A percentile compares a stretch with the other conserved stretches of the same genome.
Evolutionary conservation across 2,888 invertebrate species (phyloP).

Genomic region (Dolichomitus sp.): DNA sequence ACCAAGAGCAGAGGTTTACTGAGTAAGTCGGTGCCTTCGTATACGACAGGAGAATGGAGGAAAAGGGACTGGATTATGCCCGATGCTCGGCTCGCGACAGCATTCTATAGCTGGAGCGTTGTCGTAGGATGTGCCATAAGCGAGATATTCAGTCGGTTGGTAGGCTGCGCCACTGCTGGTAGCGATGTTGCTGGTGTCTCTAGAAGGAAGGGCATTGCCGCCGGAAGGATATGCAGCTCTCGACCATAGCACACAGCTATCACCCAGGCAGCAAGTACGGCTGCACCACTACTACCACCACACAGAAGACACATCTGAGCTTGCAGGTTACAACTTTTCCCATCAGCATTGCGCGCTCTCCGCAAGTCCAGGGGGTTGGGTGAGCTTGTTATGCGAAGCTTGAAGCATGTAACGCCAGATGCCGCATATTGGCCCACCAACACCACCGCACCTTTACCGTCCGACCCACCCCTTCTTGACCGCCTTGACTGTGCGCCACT

Average conservation of each 20-base stretch:
- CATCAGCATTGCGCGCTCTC: constrained; percentile 81
- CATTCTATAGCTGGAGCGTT: constrained; percentile 52
- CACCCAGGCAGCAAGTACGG: constrained; percentile 52
- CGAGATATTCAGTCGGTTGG: constrained; percentile 74
- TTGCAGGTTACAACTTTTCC: constrained; percentile 84
- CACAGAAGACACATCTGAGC: constrained; percentile 77
- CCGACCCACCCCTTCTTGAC: constrained; percentile 52
- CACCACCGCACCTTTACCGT: constrained; percentile 65
- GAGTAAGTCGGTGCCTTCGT: constrained; percentile 23
- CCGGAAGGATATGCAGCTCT: constrained; percentile 65
- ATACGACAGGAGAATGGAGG: constrained; percentile 2
- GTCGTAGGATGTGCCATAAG: constrained; percentile 72
- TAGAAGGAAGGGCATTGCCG: constrained; percentile 50
- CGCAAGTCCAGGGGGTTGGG: constrained; percentile 54
- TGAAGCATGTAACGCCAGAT: constrained; percentile 85
- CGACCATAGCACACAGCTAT: constrained; percentile 53
- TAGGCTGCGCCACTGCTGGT: constrained; percentile 63
- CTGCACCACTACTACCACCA: constrained; percentile 27
- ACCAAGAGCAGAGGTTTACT: constrained; percentile 48
- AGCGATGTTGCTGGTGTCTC: constrained; percentile 64
- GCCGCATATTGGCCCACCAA: constrained; percentile 83
- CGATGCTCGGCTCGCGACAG: constrained; percentile 49
- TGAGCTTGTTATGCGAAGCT: constrained; percentile 85
- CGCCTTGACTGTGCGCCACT: constrained; percentile 39
- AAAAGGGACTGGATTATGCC: constrained; percentile 51